Conservation (phyloP, 2,797 vertebrate genomes). For the Carduelis carduelis region DNA sequence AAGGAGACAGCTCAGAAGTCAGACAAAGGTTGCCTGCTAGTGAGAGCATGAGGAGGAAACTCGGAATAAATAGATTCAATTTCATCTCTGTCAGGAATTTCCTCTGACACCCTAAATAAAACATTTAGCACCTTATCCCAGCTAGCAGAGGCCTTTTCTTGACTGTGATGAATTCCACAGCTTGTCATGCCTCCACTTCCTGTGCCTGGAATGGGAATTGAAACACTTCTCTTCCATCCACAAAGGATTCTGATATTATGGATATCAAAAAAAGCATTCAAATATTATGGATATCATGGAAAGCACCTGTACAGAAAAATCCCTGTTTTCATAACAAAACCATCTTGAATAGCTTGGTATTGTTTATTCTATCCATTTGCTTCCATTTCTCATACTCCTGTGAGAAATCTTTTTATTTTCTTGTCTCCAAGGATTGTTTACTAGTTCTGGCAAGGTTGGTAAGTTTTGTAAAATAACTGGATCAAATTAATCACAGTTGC, state of each 20-base stretch:
- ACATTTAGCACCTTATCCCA: neutral
- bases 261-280: neutral
- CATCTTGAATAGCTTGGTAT: neutral
- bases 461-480: neutral
- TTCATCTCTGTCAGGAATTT: neutral
- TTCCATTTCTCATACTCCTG: neutral
- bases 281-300: neutral
- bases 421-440: neutral
- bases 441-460: neutral
- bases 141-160: neutral
- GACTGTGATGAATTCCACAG: neutral
- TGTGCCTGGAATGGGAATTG: neutral
- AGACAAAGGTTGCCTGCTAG: neutral
- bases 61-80: neutral
- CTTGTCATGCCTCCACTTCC: neutral
- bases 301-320: neutral
- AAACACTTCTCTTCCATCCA: neutral
- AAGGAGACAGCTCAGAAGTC: neutral
- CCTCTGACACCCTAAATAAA: conserved; percentile 26
- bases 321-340: neutral
- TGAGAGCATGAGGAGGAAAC: neutral
- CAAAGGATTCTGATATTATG: neutral
- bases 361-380: neutral
- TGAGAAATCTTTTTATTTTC: neutral
- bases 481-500: neutral